Evolutionary conservation across 2,113 vertebrate species (phyloP).

Genomic region (Scortum barcoo): DNA sequence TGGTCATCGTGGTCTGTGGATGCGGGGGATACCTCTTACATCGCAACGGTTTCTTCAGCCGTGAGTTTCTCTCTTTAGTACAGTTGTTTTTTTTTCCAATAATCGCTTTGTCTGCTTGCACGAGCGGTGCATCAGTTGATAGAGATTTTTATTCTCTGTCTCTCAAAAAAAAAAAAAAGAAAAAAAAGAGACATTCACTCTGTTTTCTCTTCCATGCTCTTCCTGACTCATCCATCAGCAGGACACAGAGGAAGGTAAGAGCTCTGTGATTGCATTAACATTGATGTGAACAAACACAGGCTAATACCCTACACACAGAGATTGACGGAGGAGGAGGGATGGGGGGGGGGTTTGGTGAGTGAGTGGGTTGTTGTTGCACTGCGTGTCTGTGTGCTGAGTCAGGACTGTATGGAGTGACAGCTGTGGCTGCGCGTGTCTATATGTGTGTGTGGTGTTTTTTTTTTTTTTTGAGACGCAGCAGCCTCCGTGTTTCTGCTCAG

Average conservation of each 20-base stretch:
- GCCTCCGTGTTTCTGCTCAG: slow-evolving; percentile 44
- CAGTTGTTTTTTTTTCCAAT: background rate
- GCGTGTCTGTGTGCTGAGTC: slow-evolving; percentile 71
- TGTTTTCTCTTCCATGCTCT: slow-evolving; percentile 34
- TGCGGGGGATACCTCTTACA: slow-evolving; percentile 89
- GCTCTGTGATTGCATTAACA: slow-evolving; percentile 76
- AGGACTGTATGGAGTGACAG: slow-evolving; percentile 67
- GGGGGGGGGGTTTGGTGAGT: background rate
- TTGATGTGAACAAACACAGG: slow-evolving; percentile 67
- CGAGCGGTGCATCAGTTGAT: background rate
- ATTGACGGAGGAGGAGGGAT: background rate
- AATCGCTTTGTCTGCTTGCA: background rate
- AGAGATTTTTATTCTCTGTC: background rate
- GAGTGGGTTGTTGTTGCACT: slow-evolving; percentile 47
- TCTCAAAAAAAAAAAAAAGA: background rate
- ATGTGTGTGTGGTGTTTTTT: slow-evolving; percentile 48
- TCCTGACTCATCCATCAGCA: slow-evolving; percentile 62
- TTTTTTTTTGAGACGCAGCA: slow-evolving; percentile 43
- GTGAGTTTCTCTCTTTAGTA: slow-evolving; percentile 80
- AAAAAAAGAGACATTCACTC: slow-evolving; percentile 33
- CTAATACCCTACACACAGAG: slow-evolving; percentile 58
- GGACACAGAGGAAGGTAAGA: slow-evolving; percentile 87
- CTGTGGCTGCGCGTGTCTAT: slow-evolving; percentile 47
- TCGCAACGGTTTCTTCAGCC: slow-evolving; percentile 90
- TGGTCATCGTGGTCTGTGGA: slow-evolving; percentile 85